Evolutionary conservation across 2,113 vertebrate species (phyloP).

Genomic region (Petrocephalus microphthalmus): DNA sequence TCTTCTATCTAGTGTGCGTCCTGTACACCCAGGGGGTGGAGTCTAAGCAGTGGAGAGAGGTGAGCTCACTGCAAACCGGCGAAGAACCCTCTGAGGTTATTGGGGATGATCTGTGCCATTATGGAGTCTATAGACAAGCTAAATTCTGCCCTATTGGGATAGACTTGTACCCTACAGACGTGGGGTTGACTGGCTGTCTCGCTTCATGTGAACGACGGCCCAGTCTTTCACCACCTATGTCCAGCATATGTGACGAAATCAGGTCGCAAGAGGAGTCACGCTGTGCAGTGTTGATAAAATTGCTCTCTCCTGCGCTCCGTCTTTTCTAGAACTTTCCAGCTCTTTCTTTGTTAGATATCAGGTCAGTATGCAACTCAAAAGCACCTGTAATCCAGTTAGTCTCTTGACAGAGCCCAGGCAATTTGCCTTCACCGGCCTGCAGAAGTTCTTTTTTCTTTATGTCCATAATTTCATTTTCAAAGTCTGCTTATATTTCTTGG

Average conservation of each 20-base stretch:
- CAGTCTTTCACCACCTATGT: background rate
- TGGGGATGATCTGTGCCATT: background rate
- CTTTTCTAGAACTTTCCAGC: background rate
- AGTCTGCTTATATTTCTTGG: background rate
- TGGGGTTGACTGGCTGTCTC: background rate
- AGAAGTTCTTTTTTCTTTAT: background rate
- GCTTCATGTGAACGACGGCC: background rate
- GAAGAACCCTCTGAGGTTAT: background rate
- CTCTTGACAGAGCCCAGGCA: background rate
- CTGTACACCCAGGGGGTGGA: conserved; percentile 85
- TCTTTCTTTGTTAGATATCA: conserved; percentile 16
- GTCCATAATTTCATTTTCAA: background rate
- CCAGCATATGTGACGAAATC: background rate
- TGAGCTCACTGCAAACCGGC: conserved; percentile 45
- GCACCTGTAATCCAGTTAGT: conserved; percentile 14
- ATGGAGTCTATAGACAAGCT: background rate
- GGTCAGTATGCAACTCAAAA: background rate
- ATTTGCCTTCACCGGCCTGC: background rate
- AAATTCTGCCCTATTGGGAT: background rate
- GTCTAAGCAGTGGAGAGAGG: conserved; percentile 89
- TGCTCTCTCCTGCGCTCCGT: background rate
- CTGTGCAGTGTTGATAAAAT: background rate
- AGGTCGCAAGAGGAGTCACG: background rate
- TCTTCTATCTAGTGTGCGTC: conserved; percentile 72
- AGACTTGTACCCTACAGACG: background rate